Evolutionary conservation across 2,888 invertebrate species (phyloP), one percentile per base, ranked within the genome.

Genomic region (Tanytarsus gracilentus): DNA sequence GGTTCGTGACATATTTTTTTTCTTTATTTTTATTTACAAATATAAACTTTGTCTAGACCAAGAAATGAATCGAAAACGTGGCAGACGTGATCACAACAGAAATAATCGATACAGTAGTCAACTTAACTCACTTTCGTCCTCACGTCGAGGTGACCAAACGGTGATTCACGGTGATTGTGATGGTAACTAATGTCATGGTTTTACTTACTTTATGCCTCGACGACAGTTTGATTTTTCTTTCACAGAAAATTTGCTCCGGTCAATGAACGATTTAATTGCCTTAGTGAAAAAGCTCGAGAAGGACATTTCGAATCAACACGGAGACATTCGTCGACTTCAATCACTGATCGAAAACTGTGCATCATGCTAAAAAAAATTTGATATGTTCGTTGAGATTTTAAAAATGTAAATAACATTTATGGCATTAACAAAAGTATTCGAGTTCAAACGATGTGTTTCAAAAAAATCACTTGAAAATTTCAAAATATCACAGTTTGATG

Each of bases 281-380:
- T 76, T 81, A 50, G 81, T 84, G 14, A 84, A 83, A 68, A 71
- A 80, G 59, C 78, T 92, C 40, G 83, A 84, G 65, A 78, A 79
- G 62, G 86, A 88, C 73, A 76, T 89, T 61, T 81, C 78, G 65
- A 78, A 81, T 63, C 85, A 86, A 71, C 79, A 80, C 51, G 77
- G 79, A 63, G 86, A 84, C 67, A 85, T 89, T 23, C 80, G 83
- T 62, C 76, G 77, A 64, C 77, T 93, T 58, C 79, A 85, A 27
- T 79, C 79, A 62, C 77, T 88, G 60, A 76, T 93, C 63, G 85
- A 86, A 67, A 84, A 86, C 66, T 93, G 93, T 71, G 87, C 86
- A 65, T 79, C 82, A 62, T 86, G 85, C 71, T 80, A 78, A 64
- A 72, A 11, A 33, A 5, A 33, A 33, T 11, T 11, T 33, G 33